These are phyloP conservation scores for Bombylius discolor DNA, from an alignment of 2,888 invertebrate genomes.

Conservation along the genomic window DNA sequence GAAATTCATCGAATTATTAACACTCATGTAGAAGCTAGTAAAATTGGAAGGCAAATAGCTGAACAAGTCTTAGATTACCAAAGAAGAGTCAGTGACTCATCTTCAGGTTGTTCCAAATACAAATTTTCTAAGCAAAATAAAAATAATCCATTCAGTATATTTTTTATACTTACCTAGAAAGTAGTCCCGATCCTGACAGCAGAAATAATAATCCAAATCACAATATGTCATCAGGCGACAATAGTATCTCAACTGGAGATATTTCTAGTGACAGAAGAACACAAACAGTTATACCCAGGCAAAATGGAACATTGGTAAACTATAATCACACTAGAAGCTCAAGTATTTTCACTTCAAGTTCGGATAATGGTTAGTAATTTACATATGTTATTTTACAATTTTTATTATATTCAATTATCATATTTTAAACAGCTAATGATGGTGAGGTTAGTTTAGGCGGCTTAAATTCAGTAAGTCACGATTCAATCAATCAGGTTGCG, in stretches of 20 bases:
- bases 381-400: too few species aligned
- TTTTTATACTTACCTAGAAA: slow-evolving; percentile 5
- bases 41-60: slow-evolving; percentile 73
- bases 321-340: slow-evolving; percentile 21
- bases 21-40: slow-evolving; percentile 67
- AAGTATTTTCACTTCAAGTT: slow-evolving; percentile 32
- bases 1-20: slow-evolving; percentile 59
- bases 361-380: slow-evolving; percentile 13
- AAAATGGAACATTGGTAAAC: slow-evolving; percentile 15
- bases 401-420: neutral
- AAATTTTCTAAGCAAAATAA: neutral
- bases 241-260: slow-evolving; percentile 11
- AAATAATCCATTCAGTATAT: neutral
- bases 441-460: slow-evolving; percentile 7
- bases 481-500: slow-evolving; percentile 23
- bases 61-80: slow-evolving; percentile 57
- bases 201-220: slow-evolving; percentile 9
- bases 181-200: slow-evolving; percentile 14
- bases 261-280: slow-evolving; percentile 7
- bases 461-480: slow-evolving; percentile 2
- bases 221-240: slow-evolving; percentile 12
- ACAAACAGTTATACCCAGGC: slow-evolving; percentile 4
- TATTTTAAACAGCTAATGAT: slow-evolving; percentile 8
- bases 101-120: slow-evolving; percentile 23
- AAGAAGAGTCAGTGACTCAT: slow-evolving; percentile 40